phyloP scores from a whole-genome alignment of 2,797 vertebrate species.

The Ambastaia sidthimunki region DNA sequence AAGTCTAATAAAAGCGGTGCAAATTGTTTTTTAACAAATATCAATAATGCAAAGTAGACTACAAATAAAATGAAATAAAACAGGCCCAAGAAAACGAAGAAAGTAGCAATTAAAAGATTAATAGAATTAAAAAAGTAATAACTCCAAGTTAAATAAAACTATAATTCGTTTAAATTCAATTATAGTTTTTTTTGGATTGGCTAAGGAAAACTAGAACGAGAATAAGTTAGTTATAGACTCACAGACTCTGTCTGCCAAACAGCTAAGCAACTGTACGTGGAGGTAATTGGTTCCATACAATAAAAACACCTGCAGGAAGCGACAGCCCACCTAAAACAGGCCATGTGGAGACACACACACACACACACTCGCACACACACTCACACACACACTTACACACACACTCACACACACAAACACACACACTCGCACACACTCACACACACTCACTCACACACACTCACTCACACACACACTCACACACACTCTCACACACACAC shows the following conservation, averaged over 20 bases:
- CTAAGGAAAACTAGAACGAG: neutral
- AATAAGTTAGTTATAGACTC: neutral
- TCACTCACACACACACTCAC: neutral
- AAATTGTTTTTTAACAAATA: too few species aligned
- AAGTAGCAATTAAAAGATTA: too few species aligned
- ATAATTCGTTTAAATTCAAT: neutral
- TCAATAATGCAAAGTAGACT: too few species aligned
- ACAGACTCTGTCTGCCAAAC: constrained; percentile 22
- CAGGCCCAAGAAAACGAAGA: too few species aligned
- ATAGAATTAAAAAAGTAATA: too few species aligned
- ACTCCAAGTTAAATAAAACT: too few species aligned
- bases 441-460: too few species aligned
- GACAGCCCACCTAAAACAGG: neutral
- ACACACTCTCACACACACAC: too few species aligned
- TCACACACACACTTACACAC: constrained; percentile 24
- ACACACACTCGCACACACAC: neutral
- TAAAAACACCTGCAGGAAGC: constrained; percentile 34
- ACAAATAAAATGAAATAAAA: too few species aligned
- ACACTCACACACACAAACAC: constrained; percentile 4
- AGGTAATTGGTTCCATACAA: constrained; percentile 52
- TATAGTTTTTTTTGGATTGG: too few species aligned
- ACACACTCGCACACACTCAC: too few species aligned
- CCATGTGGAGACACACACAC: neutral
- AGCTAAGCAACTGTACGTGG: constrained; percentile 36
- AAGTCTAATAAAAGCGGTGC: too few species aligned